Conservation (phyloP, 2,888 invertebrate species). For the Diadegma fenestrale region DNA sequence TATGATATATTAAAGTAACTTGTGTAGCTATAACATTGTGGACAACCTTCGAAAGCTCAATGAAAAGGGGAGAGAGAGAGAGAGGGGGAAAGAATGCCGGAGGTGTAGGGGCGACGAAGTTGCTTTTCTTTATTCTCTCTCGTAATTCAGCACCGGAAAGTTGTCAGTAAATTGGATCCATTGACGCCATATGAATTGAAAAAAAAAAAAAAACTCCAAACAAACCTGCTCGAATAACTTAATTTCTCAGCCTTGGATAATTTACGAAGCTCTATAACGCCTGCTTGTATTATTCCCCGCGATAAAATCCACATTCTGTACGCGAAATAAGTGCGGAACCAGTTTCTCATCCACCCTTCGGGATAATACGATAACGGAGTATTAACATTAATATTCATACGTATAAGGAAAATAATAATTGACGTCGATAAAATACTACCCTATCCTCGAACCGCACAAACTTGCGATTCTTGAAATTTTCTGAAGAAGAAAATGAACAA, state of each 20-base stretch:
- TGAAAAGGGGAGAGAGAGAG: background rate
- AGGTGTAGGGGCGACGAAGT: conserved; percentile 18
- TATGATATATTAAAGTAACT: conserved; percentile 66
- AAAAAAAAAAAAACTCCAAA: conserved; percentile 36
- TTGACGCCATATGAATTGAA: conserved; percentile 18
- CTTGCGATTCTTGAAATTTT: no score
- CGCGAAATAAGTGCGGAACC: background rate
- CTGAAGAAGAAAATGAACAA: background rate
- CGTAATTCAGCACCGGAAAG: conserved; percentile 28
- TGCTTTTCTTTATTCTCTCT: conserved; percentile 25
- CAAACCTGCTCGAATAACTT: conserved; percentile 37
- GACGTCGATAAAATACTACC: background rate
- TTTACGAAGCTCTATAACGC: conserved; percentile 1
- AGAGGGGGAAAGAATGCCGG: background rate
- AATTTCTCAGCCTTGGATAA: conserved; percentile 9
- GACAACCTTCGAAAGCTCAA: conserved; percentile 21
- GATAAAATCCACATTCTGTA: background rate
- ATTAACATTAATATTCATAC: background rate
- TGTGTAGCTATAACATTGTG: conserved; percentile 41
- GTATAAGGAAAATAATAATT: background rate
- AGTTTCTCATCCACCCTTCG: background rate
- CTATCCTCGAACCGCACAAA: background rate
- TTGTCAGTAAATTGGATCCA: conserved; percentile 50
- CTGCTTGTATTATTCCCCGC: background rate
- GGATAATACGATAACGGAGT: background rate